These are phyloP conservation scores for Chrysogorgia sp. DNA, from an alignment of 92 coral and sea anemone genomes.

Conservation along the genomic window DNA sequence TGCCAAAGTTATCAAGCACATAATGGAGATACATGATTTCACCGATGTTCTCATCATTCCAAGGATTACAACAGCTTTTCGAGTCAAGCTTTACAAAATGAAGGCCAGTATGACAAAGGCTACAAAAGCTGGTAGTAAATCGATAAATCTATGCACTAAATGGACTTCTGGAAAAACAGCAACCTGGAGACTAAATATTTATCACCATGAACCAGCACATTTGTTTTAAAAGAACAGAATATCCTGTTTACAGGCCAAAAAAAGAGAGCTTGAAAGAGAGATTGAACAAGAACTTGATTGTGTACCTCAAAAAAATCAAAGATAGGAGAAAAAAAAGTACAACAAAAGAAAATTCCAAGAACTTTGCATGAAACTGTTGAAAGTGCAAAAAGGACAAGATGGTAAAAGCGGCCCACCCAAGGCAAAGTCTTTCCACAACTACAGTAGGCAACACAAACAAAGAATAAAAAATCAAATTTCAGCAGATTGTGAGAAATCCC, in stretches of 20 bases:
- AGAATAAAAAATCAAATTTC: conserved; percentile 20
- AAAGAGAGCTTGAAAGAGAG: no score
- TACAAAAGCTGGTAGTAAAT: not conserved
- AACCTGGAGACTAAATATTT: not conserved
- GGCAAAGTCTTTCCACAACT: conserved; percentile 2
- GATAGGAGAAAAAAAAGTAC: conserved; percentile 4
- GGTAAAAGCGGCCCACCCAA: conserved; percentile 40
- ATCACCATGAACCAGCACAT: conserved; percentile 6
- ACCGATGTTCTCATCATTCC: conserved; percentile 46
- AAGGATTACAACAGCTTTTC: conserved; percentile 37
- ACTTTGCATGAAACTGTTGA: conserved; percentile 39
- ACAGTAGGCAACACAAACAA: conserved; percentile 16
- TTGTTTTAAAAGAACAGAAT: conserved; percentile 4
- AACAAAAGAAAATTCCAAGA: conserved; percentile 17
- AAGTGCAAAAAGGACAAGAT: conserved; percentile 18
- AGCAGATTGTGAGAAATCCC: conserved; percentile 7
- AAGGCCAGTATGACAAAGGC: not conserved
- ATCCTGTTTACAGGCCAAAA: not conserved
- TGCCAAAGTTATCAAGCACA: conserved; percentile 75
- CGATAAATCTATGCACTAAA: not conserved
- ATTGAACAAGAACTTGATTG: conserved; percentile 30
- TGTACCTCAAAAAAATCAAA: conserved; percentile 2
- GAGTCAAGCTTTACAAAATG: conserved; percentile 49
- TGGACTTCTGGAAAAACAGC: not conserved
- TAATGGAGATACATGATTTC: conserved; percentile 60